Base-by-base conservation (phyloP, 2,113 vertebrate genomes). In the Isurus oxyrinchus region DNA sequence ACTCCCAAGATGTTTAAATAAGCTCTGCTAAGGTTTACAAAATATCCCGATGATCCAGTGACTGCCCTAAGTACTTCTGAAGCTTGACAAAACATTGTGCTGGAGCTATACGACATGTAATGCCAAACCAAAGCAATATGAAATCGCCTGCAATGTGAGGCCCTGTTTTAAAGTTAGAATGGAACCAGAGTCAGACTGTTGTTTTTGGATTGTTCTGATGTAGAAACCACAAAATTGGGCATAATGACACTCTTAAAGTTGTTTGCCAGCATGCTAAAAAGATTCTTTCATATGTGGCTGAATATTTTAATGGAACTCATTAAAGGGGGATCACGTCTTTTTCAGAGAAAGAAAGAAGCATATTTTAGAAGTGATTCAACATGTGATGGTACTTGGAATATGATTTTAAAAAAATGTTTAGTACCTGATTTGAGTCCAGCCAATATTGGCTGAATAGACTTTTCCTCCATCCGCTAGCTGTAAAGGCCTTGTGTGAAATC, bases 81-180 rank as follows among this genome's bases (percentile, higher is more conserved):
- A 94, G 35, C 57, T 94, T 94, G 90, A 16, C 90, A 94, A 94
- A 94, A 63, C 90, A 94, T 94, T 94, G 59, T 94, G 90, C 90
- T 40, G 90, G 35, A 63, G n/a, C 66, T 94, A 94, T 63, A 35
- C 35, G 63, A 40, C 40, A n/a, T 35, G 27, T 91, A 31, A 91
- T 91, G 55, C 49, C 59, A n/a, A 40, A 35, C 31, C n/a, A 94
- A 94, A 63, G 59, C 90, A 63, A 94, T 21, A 59, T 40, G 59
- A 63, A 16, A 63, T 94, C 16, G 19, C 21, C 90, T 94, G n/a
- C 35, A 40, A n/a, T 23, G 55, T 21, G 59, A 40, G 59, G 35
- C 59, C 19, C 35, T 40, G 57, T 0, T 63, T 63, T 21, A 40
- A 13, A 21, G 40, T 40, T 40, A n/a, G 59, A 66, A 63, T 5